These are phyloP conservation scores for Corydoras sp. DNA, from an alignment of 2,113 vertebrate species.

Conservation along the genomic window DNA sequence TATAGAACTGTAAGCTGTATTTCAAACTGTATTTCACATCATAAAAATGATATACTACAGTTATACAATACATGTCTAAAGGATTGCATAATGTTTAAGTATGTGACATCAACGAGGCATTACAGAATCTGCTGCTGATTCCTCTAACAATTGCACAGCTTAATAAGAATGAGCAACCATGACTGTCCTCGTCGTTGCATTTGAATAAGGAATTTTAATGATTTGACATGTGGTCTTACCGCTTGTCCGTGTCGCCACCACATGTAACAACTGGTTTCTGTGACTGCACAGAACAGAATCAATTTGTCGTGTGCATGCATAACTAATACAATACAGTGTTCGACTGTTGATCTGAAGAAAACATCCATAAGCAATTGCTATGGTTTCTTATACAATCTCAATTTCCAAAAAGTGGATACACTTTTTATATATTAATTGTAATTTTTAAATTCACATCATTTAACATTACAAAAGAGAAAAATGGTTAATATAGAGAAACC, in stretches of 20 bases:
- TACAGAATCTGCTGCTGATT: conserved; percentile 30
- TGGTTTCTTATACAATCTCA: not conserved
- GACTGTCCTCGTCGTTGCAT: conserved; percentile 44
- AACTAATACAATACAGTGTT: conserved; percentile 50
- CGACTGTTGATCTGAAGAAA: conserved; percentile 39
- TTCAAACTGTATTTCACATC: too few relatives aligned
- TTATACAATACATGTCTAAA: not conserved
- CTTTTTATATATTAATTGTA: too few relatives aligned
- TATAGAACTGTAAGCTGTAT: not conserved
- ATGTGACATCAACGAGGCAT: conserved; percentile 13
- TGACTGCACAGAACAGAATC: conserved; percentile 45
- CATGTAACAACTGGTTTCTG: conserved; percentile 50
- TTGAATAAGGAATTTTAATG: conserved; percentile 50
- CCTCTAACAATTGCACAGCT: conserved; percentile 32
- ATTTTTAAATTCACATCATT: too few relatives aligned
- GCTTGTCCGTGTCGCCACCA: conserved; percentile 39
- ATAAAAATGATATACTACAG: too few relatives aligned
- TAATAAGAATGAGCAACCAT: conserved; percentile 31
- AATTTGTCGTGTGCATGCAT: conserved; percentile 51
- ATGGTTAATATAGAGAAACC: too few relatives aligned
- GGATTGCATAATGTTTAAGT: conserved; percentile 14
- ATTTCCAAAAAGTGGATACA: too few relatives aligned
- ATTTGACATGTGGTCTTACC: conserved; percentile 36
- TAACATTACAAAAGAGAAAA: too few relatives aligned
- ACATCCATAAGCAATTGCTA: conserved; percentile 39